Evolutionary conservation across 2,113 vertebrate genomes (phyloP).

Genomic region (Stegostoma tigrinum): DNA sequence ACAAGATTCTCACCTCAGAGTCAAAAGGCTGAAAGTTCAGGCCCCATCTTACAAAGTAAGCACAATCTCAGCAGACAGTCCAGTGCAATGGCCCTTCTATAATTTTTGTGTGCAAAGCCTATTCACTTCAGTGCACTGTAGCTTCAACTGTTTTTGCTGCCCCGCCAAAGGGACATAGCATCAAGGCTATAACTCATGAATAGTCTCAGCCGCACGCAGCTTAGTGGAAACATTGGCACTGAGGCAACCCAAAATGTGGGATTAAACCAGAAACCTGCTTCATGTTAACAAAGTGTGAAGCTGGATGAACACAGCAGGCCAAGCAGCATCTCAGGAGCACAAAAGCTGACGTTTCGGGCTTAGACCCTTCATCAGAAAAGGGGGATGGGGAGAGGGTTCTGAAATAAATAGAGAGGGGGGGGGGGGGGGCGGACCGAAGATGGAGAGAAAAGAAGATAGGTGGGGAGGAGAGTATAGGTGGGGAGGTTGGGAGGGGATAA

Average conservation of each 20-base stretch:
- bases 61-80: not conserved
- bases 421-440: too few species aligned
- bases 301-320: too few species aligned
- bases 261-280: not conserved
- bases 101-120: not conserved
- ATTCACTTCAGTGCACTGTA: not conserved
- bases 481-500: too few species aligned
- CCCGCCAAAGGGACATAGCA: not conserved
- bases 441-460: too few species aligned
- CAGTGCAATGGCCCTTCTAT: not conserved
- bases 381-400: too few species aligned
- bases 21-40: too few species aligned
- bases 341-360: too few species aligned
- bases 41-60: not conserved
- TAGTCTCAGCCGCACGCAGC: not conserved
- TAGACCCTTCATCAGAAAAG: too few species aligned
- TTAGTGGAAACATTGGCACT: not conserved
- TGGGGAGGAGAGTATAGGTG: too few species aligned
- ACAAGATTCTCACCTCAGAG: not conserved
- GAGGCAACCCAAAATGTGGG: not conserved
- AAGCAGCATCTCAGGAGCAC: too few species aligned
- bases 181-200: not conserved
- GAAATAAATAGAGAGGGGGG: too few species aligned
- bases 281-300: too few species aligned
- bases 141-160: not conserved